A percentile compares a stretch with the other conserved stretches of the same genome.
These are phyloP conservation scores for Drosophila baimaii DNA, from an alignment of 1,140 invertebrate genomes.

Conservation along the genomic window DNA sequence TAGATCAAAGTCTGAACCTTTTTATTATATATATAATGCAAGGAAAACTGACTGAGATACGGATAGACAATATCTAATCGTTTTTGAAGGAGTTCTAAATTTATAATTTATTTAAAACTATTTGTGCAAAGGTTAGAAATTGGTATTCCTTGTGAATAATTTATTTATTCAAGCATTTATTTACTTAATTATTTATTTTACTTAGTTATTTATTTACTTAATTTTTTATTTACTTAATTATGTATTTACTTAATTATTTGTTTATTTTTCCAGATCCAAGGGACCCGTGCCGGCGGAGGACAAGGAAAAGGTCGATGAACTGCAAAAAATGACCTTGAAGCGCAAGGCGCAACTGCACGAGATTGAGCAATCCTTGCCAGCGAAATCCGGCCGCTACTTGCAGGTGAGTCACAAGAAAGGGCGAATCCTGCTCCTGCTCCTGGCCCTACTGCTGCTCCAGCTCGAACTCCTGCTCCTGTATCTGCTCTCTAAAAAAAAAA, in stretches of 20 bases:
- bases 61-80: constrained; percentile 12
- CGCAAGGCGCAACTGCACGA: constrained; percentile 92
- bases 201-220: background rate
- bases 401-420: constrained; percentile 83
- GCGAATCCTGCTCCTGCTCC: background rate
- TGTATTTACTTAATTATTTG: background rate
- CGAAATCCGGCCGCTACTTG: constrained; percentile 94
- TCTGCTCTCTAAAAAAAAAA: constrained; percentile 4
- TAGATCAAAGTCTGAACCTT: constrained; percentile 31
- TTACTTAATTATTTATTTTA: too few species aligned
- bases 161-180: background rate
- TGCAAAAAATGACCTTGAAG: constrained; percentile 90
- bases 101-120: background rate
- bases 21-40: constrained; percentile 20
- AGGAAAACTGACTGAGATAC: constrained; percentile 7
- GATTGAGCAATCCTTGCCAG: constrained; percentile 94
- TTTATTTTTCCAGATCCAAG: constrained; percentile 55
- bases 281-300: constrained; percentile 69
- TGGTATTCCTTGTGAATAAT: too few species aligned
- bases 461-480: background rate
- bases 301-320: constrained; percentile 85
- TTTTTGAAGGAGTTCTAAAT: background rate
- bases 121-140: background rate
- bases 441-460: too few species aligned
- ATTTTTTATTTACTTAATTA: background rate